These are phyloP conservation scores for Decapterus maruadsi DNA, from an alignment of 2,797 vertebrate genomes.

Conservation along the genomic window DNA sequence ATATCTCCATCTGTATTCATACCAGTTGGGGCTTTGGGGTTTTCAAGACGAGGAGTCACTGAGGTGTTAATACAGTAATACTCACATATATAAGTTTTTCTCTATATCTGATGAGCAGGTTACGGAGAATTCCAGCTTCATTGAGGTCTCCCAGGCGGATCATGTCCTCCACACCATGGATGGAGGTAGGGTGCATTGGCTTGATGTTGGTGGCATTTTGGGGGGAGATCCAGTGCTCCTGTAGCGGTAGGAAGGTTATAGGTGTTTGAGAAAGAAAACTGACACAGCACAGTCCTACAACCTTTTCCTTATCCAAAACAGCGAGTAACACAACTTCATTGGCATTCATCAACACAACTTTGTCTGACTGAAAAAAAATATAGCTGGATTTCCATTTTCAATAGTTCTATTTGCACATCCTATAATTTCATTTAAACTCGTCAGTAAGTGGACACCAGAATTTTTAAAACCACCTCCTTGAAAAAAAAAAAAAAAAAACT, in stretches of 20 bases:
- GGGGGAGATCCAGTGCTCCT: slow-evolving; percentile 97
- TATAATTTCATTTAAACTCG: background rate
- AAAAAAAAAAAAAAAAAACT: no score
- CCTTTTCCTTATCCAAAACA: no score
- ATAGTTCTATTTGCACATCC: background rate
- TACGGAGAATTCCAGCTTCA: slow-evolving; percentile 96
- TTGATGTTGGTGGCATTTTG: slow-evolving; percentile 96
- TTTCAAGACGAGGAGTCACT: no score
- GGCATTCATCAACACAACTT: no score
- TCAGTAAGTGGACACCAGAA: background rate
- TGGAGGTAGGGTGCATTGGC: slow-evolving; percentile 97
- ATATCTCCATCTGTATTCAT: no score
- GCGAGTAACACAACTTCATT: no score
- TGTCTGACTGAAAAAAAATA: no score
- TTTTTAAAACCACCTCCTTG: background rate
- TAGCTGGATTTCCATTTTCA: background rate
- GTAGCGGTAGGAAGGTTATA: background rate
- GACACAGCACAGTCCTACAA: no score
- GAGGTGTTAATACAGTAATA: slow-evolving; percentile 6
- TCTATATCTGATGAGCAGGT: slow-evolving; percentile 95
- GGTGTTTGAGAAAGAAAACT: no score
- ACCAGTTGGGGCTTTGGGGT: background rate
- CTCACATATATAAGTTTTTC: slow-evolving; percentile 96
- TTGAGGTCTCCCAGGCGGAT: slow-evolving; percentile 97
- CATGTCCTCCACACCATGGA: slow-evolving; percentile 98